Percentiles rank a stretch among this genome's conserved stretches.
These are phyloP conservation scores for Cepaea nemoralis DNA, from an alignment of 1,140 invertebrate genomes.

Conservation along the genomic window DNA sequence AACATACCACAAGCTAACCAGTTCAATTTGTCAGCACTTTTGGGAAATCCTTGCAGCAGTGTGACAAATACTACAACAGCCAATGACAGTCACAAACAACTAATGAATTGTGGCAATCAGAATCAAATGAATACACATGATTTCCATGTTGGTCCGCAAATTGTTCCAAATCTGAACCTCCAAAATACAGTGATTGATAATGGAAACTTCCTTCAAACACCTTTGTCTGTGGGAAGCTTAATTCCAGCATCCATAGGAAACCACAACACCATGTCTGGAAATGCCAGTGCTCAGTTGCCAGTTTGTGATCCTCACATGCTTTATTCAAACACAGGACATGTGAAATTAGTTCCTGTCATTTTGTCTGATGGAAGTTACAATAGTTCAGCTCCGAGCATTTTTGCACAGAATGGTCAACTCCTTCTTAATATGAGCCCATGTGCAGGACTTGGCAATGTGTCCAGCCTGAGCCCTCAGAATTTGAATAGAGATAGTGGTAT, in stretches of 20 bases:
- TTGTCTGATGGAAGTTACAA: neutral
- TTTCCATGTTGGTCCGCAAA: neutral
- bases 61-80: neutral
- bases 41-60: neutral
- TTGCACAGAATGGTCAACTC: conserved; percentile 2
- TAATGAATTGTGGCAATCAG: neutral
- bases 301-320: neutral
- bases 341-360: neutral
- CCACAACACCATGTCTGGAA: neutral
- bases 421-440: neutral
- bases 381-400: neutral
- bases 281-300: neutral
- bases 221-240: neutral
- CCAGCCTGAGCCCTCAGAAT: neutral
- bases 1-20: neutral
- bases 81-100: neutral
- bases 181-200: neutral
- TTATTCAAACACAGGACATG: neutral
- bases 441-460: neutral
- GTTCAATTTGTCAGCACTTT: neutral
- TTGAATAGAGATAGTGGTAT: conserved; percentile 1
- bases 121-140: neutral
- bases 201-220: neutral
- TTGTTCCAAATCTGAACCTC: neutral
- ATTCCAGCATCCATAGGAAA: neutral